Evolutionary conservation across 2,797 vertebrate species (phyloP).

Genomic region (Fringilla coelebs): DNA sequence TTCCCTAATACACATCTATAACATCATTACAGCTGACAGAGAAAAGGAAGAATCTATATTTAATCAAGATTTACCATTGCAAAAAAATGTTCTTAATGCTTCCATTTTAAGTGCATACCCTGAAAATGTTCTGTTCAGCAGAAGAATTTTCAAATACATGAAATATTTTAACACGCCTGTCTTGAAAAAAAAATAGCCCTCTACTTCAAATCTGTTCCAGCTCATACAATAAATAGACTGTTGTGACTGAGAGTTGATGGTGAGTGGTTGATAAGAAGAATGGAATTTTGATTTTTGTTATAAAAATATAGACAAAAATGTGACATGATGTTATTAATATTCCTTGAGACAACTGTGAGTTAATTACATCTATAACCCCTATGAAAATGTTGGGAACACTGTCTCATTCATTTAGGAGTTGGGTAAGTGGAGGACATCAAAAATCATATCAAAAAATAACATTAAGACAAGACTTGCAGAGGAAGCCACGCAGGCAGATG

Average conservation of each 20-base stretch:
- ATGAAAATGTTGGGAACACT: background rate
- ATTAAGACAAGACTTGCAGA: constrained; percentile 1
- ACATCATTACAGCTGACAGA: background rate
- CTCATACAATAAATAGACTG: background rate
- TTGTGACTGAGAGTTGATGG: background rate
- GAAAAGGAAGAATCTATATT: background rate
- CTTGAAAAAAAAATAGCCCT: background rate
- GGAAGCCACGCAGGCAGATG: background rate
- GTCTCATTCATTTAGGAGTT: background rate
- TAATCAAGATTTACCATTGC: background rate
- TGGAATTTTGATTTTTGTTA: background rate
- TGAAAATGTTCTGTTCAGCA: background rate
- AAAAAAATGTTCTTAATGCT: background rate
- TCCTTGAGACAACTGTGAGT: background rate
- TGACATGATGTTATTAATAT: background rate
- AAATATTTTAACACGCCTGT: background rate
- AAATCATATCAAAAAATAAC: constrained; percentile 10
- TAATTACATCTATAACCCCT: background rate
- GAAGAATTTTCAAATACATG: background rate
- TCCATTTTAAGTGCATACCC: background rate
- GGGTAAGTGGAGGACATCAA: background rate
- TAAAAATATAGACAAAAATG: background rate
- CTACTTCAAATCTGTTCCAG: background rate
- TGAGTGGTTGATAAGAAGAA: background rate
- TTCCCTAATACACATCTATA: background rate